These are phyloP conservation scores for Ridgeia piscesae DNA, from an alignment of 1,140 invertebrate genomes.

Conservation along the genomic window DNA sequence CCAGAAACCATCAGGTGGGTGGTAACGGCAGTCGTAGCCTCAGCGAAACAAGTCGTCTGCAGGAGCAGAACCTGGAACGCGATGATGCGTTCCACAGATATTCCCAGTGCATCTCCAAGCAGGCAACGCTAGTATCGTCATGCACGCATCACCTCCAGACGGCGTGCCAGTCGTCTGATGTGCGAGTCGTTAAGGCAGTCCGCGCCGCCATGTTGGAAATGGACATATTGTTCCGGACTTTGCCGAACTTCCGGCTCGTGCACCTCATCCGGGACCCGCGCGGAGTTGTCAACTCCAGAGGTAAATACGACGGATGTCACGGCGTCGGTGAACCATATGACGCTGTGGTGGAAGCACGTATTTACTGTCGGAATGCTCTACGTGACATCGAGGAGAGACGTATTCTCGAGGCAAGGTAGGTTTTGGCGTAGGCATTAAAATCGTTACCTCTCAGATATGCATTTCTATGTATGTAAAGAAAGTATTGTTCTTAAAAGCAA, in stretches of 20 bases:
- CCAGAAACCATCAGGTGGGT: too few relatives aligned
- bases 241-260: background rate
- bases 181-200: background rate
- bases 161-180: background rate
- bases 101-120: background rate
- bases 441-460: too few relatives aligned
- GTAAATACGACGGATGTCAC: background rate
- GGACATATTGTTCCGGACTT: background rate
- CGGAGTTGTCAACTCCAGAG: background rate
- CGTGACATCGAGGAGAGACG: conserved; percentile 1
- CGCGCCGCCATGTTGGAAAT: background rate
- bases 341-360: background rate
- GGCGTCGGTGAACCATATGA: background rate
- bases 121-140: background rate
- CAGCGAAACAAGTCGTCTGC: too few relatives aligned
- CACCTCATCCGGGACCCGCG: background rate
- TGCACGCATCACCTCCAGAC: background rate
- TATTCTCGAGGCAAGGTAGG: background rate
- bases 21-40: too few relatives aligned
- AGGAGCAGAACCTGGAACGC: too few relatives aligned
- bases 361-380: conserved; percentile 13
- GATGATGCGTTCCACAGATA: background rate
- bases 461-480: too few relatives aligned
- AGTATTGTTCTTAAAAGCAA: too few relatives aligned
- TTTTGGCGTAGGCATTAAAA: background rate